Percentiles rank a stretch among this genome's conserved stretches.
These are phyloP conservation scores for Semnornis frantzii DNA, from an alignment of 2,113 vertebrate genomes.

Conservation along the genomic window DNA sequence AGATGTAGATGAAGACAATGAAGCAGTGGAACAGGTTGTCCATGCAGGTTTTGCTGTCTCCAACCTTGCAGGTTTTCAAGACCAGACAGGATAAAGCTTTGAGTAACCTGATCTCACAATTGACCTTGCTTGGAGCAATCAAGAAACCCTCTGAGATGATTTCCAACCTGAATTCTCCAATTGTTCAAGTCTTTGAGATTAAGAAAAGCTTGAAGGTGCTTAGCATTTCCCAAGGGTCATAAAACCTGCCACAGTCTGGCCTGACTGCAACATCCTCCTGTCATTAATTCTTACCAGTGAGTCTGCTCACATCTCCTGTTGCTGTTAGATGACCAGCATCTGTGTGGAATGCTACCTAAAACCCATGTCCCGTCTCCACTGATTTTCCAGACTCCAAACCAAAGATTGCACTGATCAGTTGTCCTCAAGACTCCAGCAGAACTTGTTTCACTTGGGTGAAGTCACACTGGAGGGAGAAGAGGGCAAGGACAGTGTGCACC, in stretches of 20 bases:
- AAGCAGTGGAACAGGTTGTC: conserved; percentile 36
- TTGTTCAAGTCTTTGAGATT: background rate
- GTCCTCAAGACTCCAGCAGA: background rate
- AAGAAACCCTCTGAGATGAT: background rate
- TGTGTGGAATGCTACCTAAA: background rate
- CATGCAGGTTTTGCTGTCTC: background rate
- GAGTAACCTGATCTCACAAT: background rate
- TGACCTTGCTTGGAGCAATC: background rate
- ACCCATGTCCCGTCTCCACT: background rate
- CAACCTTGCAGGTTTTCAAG: background rate
- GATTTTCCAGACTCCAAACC: background rate
- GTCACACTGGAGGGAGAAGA: background rate
- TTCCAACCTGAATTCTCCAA: background rate
- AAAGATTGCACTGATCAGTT: background rate
- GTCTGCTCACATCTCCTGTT: background rate
- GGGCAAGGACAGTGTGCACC: background rate
- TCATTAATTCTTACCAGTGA: background rate
- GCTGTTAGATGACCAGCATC: background rate
- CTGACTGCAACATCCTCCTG: background rate
- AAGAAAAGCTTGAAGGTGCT: background rate
- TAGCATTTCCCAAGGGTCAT: background rate
- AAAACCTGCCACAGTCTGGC: background rate
- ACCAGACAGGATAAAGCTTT: background rate
- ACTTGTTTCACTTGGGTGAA: background rate
- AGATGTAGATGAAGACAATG: background rate